These are phyloP conservation scores for Huso huso DNA, from an alignment of 2,797 vertebrate species.

Conservation along the genomic window DNA sequence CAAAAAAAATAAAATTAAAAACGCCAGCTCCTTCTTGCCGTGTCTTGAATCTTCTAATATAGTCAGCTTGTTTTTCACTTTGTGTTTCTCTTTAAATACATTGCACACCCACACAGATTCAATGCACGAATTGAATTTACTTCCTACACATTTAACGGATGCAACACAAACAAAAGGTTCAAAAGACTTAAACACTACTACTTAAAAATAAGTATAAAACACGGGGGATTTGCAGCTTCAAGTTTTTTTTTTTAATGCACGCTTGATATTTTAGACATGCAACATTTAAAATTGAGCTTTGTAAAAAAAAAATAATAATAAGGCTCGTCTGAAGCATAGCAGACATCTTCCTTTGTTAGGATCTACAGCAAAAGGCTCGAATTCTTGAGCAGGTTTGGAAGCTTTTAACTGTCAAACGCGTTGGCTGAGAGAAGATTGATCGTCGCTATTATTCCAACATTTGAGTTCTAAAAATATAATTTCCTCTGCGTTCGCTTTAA, in stretches of 20 bases:
- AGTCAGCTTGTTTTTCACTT: conserved; percentile 7
- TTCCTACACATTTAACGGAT: conserved; percentile 10
- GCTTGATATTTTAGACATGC: too few relatives aligned
- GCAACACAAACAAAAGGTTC: background rate
- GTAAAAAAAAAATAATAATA: conserved; percentile 11
- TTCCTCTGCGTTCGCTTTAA: conserved; percentile 21
- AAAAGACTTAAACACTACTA: too few relatives aligned
- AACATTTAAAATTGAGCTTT: conserved; percentile 5
- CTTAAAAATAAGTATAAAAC: too few relatives aligned
- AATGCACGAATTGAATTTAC: conserved; percentile 33
- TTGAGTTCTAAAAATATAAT: conserved; percentile 51
- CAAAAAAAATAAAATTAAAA: too few relatives aligned
- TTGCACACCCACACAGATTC: conserved; percentile 72
- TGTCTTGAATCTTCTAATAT: too few relatives aligned
- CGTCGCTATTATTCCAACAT: conserved; percentile 51
- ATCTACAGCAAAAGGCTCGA: conserved; percentile 38
- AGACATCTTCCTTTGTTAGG: conserved; percentile 26
- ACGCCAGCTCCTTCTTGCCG: too few relatives aligned
- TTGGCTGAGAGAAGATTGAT: conserved; percentile 88
- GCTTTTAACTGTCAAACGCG: conserved; percentile 72
- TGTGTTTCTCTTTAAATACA: conserved; percentile 46
- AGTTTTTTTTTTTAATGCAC: too few relatives aligned
- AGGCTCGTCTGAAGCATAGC: conserved; percentile 32
- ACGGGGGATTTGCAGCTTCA: too few relatives aligned
- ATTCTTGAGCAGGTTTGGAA: conserved; percentile 60